Base-by-base conservation (phyloP, 2,888 invertebrate species). In the Leptopilina syphax region DNA sequence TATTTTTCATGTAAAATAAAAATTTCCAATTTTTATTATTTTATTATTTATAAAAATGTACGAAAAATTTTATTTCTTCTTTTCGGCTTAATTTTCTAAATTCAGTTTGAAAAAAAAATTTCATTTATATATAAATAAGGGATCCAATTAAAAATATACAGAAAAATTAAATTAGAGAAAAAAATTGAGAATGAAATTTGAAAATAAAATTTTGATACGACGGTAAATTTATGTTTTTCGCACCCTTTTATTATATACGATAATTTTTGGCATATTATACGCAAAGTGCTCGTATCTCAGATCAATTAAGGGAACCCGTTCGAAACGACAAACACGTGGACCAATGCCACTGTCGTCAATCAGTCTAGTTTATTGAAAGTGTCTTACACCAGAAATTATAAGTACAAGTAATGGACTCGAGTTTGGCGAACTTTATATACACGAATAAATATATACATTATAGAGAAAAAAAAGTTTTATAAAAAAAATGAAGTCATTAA, bases 271-370 rank as follows among this genome's bases (percentile, higher is more conserved):
- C 83, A 76, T 82, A 6, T 44, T 44, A 85, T 83, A 81, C 85
- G 84, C 87, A 82, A 50, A 63, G 63, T 81, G 86, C 89, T 91
- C 91, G 90, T 92, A 91, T 91, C 90, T 91, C 89, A 92, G 90
- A 87, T 91, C 91, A 92, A 91, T 92, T 92, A 91, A 91, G 90
- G 82, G 90, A 90, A 90, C 87, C 88, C 90, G 90, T 86, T 88
- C 89, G 91, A 91, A 92, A 92, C 91, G 92, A 91, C 92, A 91
- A 92, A 91, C 92, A 92, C 89, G 88, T 91, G 92, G 81, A 82
- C 83, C 79, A 80, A 80, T 83, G 78, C 78, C 13, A 8, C 66
- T 79, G 78, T 81, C 76, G 80, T 34, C 34, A 70, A 57, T 70
- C 70, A 70, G 12, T 13, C 34, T 70, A 57, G 27, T 70, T 70